These are phyloP conservation scores for Pachycephala philippinensis DNA, from an alignment of 2,113 vertebrate genomes.

Conservation along the genomic window DNA sequence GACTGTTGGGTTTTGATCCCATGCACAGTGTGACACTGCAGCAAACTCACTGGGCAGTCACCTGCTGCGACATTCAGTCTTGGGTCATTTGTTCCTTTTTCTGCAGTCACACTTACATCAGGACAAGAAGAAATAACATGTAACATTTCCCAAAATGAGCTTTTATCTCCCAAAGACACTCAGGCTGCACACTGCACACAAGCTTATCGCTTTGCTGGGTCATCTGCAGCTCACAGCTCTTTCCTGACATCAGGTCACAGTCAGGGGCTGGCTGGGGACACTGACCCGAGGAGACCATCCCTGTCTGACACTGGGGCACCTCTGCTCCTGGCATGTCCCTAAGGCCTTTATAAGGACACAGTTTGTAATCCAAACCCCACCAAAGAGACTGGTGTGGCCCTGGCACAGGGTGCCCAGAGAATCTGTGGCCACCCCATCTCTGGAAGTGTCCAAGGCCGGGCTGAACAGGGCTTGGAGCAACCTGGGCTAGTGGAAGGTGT, in stretches of 20 bases:
- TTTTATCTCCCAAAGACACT: not conserved
- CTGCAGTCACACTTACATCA: not conserved
- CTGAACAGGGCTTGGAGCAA: rapidly evolving
- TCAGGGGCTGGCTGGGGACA: rapidly evolving
- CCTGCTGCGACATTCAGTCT: not conserved
- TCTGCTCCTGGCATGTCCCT: not conserved
- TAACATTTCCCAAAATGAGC: not conserved
- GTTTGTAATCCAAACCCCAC: not conserved
- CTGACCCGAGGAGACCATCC: rapidly evolving
- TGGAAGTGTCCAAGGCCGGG: not conserved
- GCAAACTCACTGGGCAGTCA: not conserved
- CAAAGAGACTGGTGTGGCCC: not conserved
- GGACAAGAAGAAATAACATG: not conserved
- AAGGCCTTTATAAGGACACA: rapidly evolving
- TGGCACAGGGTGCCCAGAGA: not conserved
- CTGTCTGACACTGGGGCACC: rapidly evolving
- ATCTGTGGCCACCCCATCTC: not conserved
- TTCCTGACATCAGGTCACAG: not conserved
- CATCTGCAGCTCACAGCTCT: not conserved
- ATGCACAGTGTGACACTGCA: not conserved
- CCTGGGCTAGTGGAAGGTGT: not conserved
- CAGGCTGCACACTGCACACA: not conserved
- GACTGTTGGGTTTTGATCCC: not conserved
- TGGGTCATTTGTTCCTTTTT: not conserved
- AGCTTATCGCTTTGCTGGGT: not conserved